These are phyloP conservation scores for Corella eumyota DNA, from an alignment of 23 tunicate genomes.

Conservation along the genomic window DNA sequence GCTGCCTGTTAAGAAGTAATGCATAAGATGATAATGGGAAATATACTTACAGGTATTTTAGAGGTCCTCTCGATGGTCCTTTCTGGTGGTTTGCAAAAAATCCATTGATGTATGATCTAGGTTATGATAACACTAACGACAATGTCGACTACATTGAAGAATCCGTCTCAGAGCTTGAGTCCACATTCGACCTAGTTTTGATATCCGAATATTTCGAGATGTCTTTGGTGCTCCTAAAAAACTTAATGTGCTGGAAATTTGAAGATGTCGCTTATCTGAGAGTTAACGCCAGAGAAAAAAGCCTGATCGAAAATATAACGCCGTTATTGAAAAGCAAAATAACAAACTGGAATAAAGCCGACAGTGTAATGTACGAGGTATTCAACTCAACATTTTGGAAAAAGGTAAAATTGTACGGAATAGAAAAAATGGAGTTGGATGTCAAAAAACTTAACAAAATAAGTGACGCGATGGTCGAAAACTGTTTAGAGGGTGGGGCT, in stretches of 20 bases:
- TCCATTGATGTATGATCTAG: conserved; percentile 51
- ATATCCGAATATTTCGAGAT: conserved; percentile 57
- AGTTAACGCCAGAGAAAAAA: conserved; percentile 40
- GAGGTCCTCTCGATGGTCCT: conserved; percentile 15
- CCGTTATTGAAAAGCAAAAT: conserved; percentile 14
- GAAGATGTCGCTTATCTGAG: conserved; percentile 23
- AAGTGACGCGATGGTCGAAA: conserved; percentile 18
- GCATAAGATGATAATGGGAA: background rate
- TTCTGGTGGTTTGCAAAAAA: conserved; percentile 86
- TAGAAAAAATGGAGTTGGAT: conserved; percentile 40
- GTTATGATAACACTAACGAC: conserved; percentile 52
- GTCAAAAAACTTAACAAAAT: conserved; percentile 18
- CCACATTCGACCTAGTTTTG: conserved; percentile 38
- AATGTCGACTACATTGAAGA: conserved; percentile 34
- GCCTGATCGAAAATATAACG: background rate
- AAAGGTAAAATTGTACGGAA: conserved; percentile 44
- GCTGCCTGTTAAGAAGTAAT: too few species aligned
- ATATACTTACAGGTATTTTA: conserved; percentile 28
- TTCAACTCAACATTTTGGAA: conserved; percentile 75
- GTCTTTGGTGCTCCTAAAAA: conserved; percentile 55
- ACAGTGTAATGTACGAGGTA: conserved; percentile 27
- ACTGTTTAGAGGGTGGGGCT: conserved; percentile 51
- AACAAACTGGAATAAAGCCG: conserved; percentile 53
- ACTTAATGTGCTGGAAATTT: conserved; percentile 35
- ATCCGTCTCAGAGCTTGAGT: conserved; percentile 36